Base-by-base conservation (phyloP, 1,140 invertebrate species). In the Neodiprion fabricii region DNA sequence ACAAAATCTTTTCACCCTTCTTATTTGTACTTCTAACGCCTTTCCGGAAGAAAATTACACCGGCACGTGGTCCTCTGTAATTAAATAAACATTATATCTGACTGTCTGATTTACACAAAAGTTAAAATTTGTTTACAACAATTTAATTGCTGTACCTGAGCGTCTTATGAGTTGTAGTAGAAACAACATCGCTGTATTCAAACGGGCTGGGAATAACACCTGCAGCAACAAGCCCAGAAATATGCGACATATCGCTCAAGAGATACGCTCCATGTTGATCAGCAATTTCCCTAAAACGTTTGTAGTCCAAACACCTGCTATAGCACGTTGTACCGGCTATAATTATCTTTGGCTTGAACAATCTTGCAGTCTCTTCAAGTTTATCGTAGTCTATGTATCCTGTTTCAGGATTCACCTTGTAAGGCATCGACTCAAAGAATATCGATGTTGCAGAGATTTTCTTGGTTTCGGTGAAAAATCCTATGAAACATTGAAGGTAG, bases 361-460 rank as follows among this genome's bases (percentile, higher is more conserved):
- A 89, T 79, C 90, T 92, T 0, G 98, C 97, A 53, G 92, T 94
- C 79, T 95, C 91, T 10, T 93, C 93, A 53, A 99, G 86, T 81
- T 93, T 92, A 74, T 99, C 96, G 83, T 99, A 99, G 88, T 99
- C 96, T 75, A 99, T 99, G 0, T 98, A 85, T 48, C 98, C 98
- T 14, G 96, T 97, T 70, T 88, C 83, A 4, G 94, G 91, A 85
- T 98, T 87, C 0, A 98, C 94, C 89, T 98, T 99, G 83, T 99
- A 99, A 7, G 98, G 98, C 94, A 99, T 96, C 12, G 97, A 98
- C 89, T 99, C 98, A 85, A 99, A 99, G 89, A 98, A 99, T 65
- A 99, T 94, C 0, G 98, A 99, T 0, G 98, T 98, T 2, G 97
- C 98, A 0, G 98, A 99, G 47, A 99, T 96, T 88, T 96, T 98